These are phyloP conservation scores for Bufotes viridis DNA, from an alignment of 2,797 vertebrate genomes.

Conservation along the genomic window DNA sequence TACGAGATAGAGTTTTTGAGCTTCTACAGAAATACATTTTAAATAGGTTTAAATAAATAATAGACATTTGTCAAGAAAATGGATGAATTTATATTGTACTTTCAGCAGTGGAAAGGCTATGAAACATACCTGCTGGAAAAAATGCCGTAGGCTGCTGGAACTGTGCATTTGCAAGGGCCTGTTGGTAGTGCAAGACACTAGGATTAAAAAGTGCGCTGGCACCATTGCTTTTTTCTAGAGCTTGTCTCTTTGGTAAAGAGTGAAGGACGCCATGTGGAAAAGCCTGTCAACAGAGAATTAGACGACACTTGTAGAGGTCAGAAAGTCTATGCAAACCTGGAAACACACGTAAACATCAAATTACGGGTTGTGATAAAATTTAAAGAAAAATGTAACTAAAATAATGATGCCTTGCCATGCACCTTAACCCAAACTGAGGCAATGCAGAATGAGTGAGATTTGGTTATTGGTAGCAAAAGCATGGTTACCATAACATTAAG, in stretches of 20 bases:
- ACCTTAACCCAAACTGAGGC: slow-evolving; percentile 82
- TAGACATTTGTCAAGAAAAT: not conserved
- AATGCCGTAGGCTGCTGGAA: slow-evolving; percentile 88
- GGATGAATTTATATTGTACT: not conserved
- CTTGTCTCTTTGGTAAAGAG: slow-evolving; percentile 96
- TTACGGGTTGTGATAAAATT: slow-evolving; percentile 70
- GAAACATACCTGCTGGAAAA: slow-evolving; percentile 87
- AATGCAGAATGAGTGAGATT: slow-evolving; percentile 80
- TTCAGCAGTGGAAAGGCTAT: not conserved
- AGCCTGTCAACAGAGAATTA: slow-evolving; percentile 77
- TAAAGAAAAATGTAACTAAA: slow-evolving; percentile 66
- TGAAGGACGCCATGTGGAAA: slow-evolving; percentile 90
- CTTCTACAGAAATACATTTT: not conserved
- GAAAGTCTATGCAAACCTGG: slow-evolving; percentile 32
- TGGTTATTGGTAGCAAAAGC: slow-evolving; percentile 81
- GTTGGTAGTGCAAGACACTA: slow-evolving; percentile 95
- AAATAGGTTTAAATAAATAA: not conserved
- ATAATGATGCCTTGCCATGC: slow-evolving; percentile 81
- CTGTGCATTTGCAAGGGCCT: slow-evolving; percentile 90
- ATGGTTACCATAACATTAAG: slow-evolving; percentile 78
- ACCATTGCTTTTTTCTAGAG: slow-evolving; percentile 92
- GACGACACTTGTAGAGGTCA: slow-evolving; percentile 68
- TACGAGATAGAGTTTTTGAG: not conserved
- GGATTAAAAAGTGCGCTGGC: slow-evolving; percentile 88
- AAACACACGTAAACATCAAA: slow-evolving; percentile 37